These are phyloP conservation scores for Nesogale talazaci DNA, from an alignment of 2,113 vertebrate genomes.

Conservation along the genomic window DNA sequence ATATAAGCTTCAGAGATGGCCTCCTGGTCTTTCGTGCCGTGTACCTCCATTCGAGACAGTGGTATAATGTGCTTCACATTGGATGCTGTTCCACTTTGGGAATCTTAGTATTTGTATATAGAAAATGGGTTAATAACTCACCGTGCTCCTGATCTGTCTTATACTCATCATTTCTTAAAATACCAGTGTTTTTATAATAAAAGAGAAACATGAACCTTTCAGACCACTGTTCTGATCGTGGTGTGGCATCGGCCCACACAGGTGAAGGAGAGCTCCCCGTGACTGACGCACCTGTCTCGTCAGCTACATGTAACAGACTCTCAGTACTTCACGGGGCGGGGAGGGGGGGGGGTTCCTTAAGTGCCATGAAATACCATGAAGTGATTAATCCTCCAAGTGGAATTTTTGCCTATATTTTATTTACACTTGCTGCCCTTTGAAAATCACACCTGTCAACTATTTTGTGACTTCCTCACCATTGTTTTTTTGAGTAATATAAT, in stretches of 20 bases:
- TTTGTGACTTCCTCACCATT: background rate
- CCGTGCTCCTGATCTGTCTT: conserved; percentile 75
- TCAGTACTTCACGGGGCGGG: background rate
- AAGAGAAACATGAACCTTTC: conserved; percentile 78
- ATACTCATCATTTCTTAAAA: conserved; percentile 81
- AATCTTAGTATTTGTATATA: conserved; percentile 88
- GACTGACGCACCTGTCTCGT: no score
- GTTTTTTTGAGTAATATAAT: background rate
- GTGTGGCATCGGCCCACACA: background rate
- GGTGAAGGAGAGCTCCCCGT: no score
- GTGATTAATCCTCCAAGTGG: no score
- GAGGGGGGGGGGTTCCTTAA: no score
- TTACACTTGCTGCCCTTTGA: background rate
- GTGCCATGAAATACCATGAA: no score
- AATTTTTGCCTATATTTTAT: no score
- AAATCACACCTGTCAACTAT: background rate
- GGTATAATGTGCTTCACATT: conserved; percentile 87
- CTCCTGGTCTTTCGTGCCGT: conserved; percentile 56
- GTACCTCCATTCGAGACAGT: conserved; percentile 74
- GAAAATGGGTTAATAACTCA: conserved; percentile 73
- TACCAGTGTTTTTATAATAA: conserved; percentile 83
- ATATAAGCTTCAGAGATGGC: no score
- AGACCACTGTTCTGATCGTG: background rate
- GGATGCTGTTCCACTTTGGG: conserved; percentile 85
- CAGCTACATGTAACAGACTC: no score